phyloP scores from a whole-genome alignment of 2,113 vertebrate genomes.

The Eudyptes chrysolophus region DNA sequence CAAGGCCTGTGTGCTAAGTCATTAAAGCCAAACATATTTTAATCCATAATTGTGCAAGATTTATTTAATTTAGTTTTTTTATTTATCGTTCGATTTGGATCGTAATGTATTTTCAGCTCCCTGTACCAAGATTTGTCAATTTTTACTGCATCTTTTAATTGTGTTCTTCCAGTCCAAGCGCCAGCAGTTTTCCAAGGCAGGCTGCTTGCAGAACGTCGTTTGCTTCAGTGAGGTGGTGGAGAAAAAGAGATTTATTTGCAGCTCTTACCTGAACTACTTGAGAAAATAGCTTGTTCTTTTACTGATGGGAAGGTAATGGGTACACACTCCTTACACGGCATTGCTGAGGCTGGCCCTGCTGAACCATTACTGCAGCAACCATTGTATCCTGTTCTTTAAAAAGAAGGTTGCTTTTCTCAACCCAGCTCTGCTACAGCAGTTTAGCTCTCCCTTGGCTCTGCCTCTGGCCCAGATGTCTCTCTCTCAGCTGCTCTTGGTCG shows the following conservation, averaged over 20 bases:
- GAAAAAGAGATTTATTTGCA: neutral
- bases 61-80: slow-evolving; percentile 80
- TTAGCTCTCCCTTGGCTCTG: neutral
- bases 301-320: neutral
- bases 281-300: neutral
- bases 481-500: neutral
- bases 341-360: neutral
- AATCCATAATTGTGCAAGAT: slow-evolving; percentile 82
- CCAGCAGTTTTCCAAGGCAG: slow-evolving; percentile 69
- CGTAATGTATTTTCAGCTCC: slow-evolving; percentile 77
- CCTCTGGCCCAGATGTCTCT: neutral
- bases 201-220: slow-evolving; percentile 25
- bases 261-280: neutral
- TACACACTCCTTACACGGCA: neutral
- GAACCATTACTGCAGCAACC: neutral
- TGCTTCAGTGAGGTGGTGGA: neutral
- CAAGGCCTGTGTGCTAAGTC: slow-evolving; percentile 64
- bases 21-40: slow-evolving; percentile 80
- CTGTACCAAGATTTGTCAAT: slow-evolving; percentile 73
- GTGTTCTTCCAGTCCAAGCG: slow-evolving; percentile 69
- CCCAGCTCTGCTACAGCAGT: neutral
- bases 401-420: neutral
- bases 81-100: slow-evolving; percentile 79
- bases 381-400: neutral
- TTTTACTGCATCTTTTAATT: slow-evolving; percentile 81